These are phyloP conservation scores for Coilia nasus DNA, from an alignment of 2,797 vertebrate species.

Conservation along the genomic window DNA sequence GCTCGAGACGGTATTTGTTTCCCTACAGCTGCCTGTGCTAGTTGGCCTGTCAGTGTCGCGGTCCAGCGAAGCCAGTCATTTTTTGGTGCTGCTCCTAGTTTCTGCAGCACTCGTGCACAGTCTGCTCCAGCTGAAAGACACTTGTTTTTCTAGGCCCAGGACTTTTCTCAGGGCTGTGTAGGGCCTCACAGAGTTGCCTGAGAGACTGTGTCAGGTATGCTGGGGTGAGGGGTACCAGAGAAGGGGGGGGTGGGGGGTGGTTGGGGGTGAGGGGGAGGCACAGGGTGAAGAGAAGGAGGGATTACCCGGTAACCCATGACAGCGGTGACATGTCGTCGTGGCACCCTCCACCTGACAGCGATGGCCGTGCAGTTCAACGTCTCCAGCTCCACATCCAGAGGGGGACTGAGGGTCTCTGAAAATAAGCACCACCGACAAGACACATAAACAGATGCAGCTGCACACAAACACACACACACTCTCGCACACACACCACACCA, in stretches of 20 bases:
- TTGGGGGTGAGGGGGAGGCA: background rate
- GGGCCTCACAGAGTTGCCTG: constrained; percentile 10
- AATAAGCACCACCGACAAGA: constrained; percentile 34
- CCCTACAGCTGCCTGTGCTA: constrained; percentile 1
- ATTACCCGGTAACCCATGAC: constrained; percentile 75
- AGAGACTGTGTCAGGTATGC: constrained; percentile 25
- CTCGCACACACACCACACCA: background rate
- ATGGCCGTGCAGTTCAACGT: constrained; percentile 80
- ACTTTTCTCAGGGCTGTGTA: background rate
- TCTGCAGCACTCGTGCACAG: background rate
- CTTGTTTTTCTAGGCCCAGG: background rate
- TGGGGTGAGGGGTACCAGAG: constrained; percentile 10
- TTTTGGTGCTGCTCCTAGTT: constrained; percentile 20
- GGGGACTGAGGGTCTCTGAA: constrained; percentile 75
- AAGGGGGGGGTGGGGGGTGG: background rate
- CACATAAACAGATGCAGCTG: constrained; percentile 13
- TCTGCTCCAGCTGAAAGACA: background rate
- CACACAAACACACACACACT: background rate
- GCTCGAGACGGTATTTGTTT: background rate
- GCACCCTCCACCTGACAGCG: constrained; percentile 77
- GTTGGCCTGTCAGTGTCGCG: constrained; percentile 10
- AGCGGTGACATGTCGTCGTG: constrained; percentile 62
- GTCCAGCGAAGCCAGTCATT: background rate
- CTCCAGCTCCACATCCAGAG: constrained; percentile 71
- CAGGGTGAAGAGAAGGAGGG: background rate